phyloP scores from a whole-genome alignment of 2,113 vertebrate species.

The Myanophis thanlyinensis region DNA sequence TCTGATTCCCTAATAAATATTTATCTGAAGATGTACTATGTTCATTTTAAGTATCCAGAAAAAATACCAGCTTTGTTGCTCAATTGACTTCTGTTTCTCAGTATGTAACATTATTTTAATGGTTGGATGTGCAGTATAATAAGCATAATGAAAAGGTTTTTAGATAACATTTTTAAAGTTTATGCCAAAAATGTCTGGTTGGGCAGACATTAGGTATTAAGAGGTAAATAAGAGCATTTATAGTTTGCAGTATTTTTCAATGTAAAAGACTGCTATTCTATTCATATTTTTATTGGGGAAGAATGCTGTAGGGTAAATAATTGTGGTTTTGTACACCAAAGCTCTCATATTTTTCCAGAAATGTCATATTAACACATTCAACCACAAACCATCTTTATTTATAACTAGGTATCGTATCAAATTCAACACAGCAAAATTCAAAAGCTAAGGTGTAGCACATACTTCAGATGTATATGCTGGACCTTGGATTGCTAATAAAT shows the following conservation, averaged over 20 bases:
- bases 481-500: not conserved
- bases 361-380: conserved; percentile 4
- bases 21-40: not conserved
- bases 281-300: not conserved
- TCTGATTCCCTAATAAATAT: not conserved
- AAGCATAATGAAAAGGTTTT: conserved; percentile 18
- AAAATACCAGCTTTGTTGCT: conserved; percentile 45
- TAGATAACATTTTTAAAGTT: not conserved
- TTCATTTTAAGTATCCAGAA: not conserved
- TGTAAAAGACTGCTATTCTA: not conserved
- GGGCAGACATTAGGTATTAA: conserved; percentile 13
- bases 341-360: not conserved
- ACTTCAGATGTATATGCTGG: not conserved
- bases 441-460: not conserved
- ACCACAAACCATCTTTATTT: not conserved
- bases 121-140: not conserved
- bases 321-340: not conserved
- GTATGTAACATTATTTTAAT: conserved; percentile 22
- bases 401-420: conserved; percentile 21
- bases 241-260: not conserved
- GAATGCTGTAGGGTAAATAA: not conserved
- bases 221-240: not conserved
- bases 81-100: conserved; percentile 1
- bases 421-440: conserved; percentile 17
- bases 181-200: not conserved